These are phyloP conservation scores for Caerostris darwini DNA, from an alignment of 1,140 invertebrate species.

Conservation along the genomic window DNA sequence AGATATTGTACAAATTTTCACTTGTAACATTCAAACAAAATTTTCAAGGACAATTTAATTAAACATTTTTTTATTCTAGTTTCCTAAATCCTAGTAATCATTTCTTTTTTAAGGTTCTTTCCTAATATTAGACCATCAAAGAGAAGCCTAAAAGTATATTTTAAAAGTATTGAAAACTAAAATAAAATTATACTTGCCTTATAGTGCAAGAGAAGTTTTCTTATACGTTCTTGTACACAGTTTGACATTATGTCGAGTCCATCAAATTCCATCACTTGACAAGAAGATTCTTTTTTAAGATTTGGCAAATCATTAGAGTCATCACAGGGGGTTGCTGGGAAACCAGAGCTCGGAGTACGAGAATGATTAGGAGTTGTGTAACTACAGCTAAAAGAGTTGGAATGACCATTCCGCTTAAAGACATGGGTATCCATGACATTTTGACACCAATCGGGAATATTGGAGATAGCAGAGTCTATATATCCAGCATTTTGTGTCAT, in stretches of 20 bases:
- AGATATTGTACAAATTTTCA: too few species aligned
- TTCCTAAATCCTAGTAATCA: too few species aligned
- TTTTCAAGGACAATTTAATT: too few species aligned
- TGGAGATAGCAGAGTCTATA: not conserved
- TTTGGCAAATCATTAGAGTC: constrained; percentile 79
- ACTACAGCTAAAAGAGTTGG: constrained; percentile 79
- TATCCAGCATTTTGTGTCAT: constrained; percentile 15
- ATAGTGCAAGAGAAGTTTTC: constrained; percentile 90
- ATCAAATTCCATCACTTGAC: constrained; percentile 86
- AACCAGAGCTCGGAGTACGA: constrained; percentile 81
- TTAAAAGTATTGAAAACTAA: too few species aligned
- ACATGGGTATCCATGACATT: constrained; percentile 66
- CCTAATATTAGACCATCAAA: too few species aligned
- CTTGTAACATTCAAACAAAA: too few species aligned
- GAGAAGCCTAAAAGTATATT: too few species aligned
- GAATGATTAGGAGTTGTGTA: constrained; percentile 81
- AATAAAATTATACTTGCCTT: constrained; percentile 84
- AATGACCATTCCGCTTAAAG: constrained; percentile 26
- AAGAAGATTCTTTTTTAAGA: constrained; percentile 80
- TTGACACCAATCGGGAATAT: constrained; percentile 51
- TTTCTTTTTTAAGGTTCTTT: too few species aligned
- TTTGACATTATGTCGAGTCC: constrained; percentile 90
- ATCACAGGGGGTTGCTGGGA: constrained; percentile 81
- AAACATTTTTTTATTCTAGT: too few species aligned
- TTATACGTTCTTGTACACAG: constrained; percentile 89